Percentiles rank a stretch among this genome's conserved stretches.
These are phyloP conservation scores for Potamarius usumacintae DNA, from an alignment of 2,113 vertebrate species.

Conservation along the genomic window DNA sequence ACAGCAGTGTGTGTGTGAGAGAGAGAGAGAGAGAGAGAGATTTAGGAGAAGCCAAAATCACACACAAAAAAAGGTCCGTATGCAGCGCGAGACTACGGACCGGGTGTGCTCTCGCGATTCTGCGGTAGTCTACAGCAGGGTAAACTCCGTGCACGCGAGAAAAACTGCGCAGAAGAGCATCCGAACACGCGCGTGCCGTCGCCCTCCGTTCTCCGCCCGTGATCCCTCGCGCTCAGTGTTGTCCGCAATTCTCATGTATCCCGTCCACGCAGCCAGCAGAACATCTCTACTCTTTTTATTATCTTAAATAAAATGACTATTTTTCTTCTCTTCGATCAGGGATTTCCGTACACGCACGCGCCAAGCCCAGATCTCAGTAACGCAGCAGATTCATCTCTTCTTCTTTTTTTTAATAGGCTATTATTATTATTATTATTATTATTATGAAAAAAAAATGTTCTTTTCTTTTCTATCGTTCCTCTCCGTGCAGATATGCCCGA, in stretches of 20 bases:
- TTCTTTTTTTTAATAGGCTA: not conserved
- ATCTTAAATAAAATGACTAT: no score
- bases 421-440: not conserved
- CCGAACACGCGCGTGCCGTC: slow-evolving; percentile 20
- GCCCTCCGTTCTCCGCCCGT: slow-evolving; percentile 2
- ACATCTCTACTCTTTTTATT: not conserved
- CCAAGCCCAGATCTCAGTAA: not conserved
- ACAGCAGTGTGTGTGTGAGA: not conserved
- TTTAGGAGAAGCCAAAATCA: not conserved
- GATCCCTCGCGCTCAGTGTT: not conserved
- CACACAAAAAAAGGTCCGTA: not conserved
- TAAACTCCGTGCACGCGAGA: slow-evolving; percentile 8
- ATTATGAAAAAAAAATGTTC: no score
- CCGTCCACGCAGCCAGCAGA: not conserved
- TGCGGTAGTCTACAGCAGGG: not conserved
- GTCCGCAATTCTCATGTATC: not conserved
- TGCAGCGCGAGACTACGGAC: not conserved
- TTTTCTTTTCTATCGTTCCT: not conserved
- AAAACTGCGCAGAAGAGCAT: slow-evolving; percentile 1
- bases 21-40: not conserved
- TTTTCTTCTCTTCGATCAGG: not conserved
- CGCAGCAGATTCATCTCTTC: not conserved
- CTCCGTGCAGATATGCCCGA: not conserved
- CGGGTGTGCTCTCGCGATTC: not conserved
- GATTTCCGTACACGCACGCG: not conserved